Evolutionary conservation across 2,888 invertebrate species (phyloP), one percentile per base, ranked within the genome.

Genomic region (Temnothorax unifasciatus): DNA sequence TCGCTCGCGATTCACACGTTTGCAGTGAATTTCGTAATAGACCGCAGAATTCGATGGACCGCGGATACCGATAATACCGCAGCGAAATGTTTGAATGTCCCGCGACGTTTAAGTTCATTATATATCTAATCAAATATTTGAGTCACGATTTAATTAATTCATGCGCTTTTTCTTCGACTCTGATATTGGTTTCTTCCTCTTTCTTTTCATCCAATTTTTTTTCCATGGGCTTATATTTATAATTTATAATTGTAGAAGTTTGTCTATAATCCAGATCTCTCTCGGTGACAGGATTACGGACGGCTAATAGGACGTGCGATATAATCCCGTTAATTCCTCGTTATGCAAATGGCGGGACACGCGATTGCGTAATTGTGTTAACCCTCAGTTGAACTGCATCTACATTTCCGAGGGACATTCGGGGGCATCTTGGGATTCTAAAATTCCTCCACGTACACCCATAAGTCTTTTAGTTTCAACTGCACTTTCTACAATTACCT

Each of bases 351-450:
- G 54, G 47, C 59, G 73, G 29, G 54, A 47, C 59, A 79, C 59
- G 59, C 59, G 47, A 73, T 79, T 71, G 79, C 71, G 57, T 79
- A 79, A 79, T 79, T 71, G 79, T 69, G 47, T 79, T 79, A 71
- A 79, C 73, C 63, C 9, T n/a, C 73, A 29, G 41, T 18, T 79
- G 34, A 71, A 79, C 79, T 34, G 79, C 71, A 59, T 71, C 71
- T 71, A 47, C 73, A 59, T 59, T 79, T 29, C 21, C 13, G 57
- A 44, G 9, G 25, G 57, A 29, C 41, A 29, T 1, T 34, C 0
- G 2, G 13, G 15, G 8, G 59, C 47, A 15, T 44, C 47, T 29
- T 66, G 66, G 66, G 41, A 77, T 25, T 71, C 18, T 50, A 38
- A 18, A 71, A 71, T 79, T 79, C 47, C 21, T 9, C 25, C 73